Conservation (phyloP, 2,113 vertebrate species). For the Ictalurus furcatus region DNA sequence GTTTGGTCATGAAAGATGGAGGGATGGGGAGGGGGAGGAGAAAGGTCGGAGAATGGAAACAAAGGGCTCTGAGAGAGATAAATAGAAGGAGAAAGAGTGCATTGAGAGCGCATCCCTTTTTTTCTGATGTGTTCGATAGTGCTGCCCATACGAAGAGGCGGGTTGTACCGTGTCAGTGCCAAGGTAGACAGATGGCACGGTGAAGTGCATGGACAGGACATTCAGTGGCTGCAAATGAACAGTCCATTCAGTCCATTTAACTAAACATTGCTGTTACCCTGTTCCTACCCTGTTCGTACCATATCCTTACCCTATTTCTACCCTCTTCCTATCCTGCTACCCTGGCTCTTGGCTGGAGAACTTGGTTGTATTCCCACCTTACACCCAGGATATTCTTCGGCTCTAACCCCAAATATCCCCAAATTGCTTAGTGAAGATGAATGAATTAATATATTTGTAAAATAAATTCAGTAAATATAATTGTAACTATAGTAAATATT, state of each 20-base stretch:
- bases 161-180: neutral
- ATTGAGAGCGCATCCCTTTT: neutral
- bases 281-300: neutral
- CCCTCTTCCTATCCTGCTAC: neutral
- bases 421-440: neutral
- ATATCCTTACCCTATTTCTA: no score
- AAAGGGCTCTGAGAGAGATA: neutral
- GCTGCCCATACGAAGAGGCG: neutral
- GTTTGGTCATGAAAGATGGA: conserved; percentile 37
- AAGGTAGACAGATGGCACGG: conserved; percentile 21
- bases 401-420: neutral
- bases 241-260: conserved; percentile 1
- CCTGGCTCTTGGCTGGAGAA: neutral
- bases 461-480: neutral
- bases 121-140: neutral
- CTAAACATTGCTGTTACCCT: neutral
- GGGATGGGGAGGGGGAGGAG: conserved; percentile 17
- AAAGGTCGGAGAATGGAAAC: neutral
- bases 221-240: conserved; percentile 15
- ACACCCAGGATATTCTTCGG: neutral
- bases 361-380: neutral
- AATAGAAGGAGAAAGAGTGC: neutral
- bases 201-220: conserved; percentile 3
- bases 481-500: neutral
- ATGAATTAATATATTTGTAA: neutral